phyloP scores from a whole-genome alignment of 1,140 invertebrate species.

The Sarcophaga bullata region DNA sequence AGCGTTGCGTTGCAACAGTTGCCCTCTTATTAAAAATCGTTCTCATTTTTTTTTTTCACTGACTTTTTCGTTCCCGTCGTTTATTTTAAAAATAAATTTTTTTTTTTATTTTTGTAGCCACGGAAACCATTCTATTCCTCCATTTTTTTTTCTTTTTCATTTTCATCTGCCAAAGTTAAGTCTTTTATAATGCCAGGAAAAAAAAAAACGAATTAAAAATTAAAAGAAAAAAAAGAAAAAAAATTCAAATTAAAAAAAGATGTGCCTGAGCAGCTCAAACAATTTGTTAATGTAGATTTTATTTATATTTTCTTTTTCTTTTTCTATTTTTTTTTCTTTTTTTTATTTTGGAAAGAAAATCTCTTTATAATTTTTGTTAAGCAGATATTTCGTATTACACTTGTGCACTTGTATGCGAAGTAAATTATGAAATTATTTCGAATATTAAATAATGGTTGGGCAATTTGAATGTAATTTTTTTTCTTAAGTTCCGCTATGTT shows the following conservation, averaged over 20 bases:
- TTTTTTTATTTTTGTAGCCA: slow-evolving; percentile 33
- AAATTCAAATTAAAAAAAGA: slow-evolving; percentile 5
- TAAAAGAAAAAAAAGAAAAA: background rate
- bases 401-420: too few species aligned
- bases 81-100: slow-evolving; percentile 8
- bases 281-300: slow-evolving; percentile 39
- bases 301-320: background rate
- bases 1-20: slow-evolving; percentile 43
- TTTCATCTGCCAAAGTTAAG: slow-evolving; percentile 10
- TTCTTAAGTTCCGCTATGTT: too few species aligned
- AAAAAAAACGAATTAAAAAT: background rate
- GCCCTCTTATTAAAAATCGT: background rate
- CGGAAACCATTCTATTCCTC: slow-evolving; percentile 26
- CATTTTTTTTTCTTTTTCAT: background rate
- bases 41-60: background rate
- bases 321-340: background rate
- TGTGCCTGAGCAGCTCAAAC: slow-evolving; percentile 18
- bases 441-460: too few species aligned
- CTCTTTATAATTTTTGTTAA: background rate
- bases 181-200: slow-evolving; percentile 28
- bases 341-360: background rate
- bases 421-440: too few species aligned
- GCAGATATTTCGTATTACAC: background rate
- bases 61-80: background rate
- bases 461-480: too few species aligned